These are phyloP conservation scores for Loxodonta africana DNA, from an alignment of 2,113 vertebrate species.

Conservation along the genomic window DNA sequence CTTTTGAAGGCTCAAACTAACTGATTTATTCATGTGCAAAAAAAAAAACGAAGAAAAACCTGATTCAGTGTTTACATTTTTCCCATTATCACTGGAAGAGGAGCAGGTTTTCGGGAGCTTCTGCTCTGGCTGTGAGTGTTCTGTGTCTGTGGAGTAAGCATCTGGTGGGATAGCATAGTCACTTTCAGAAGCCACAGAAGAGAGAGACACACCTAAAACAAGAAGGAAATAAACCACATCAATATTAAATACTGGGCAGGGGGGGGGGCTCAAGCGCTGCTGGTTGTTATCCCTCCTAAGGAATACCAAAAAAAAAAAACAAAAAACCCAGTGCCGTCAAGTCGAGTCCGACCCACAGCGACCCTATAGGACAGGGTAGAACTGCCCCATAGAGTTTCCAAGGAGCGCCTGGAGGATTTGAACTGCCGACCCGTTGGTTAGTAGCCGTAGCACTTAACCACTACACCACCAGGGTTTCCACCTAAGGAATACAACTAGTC, in stretches of 20 bases:
- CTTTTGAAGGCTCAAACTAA: constrained; percentile 34
- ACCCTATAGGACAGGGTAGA: too few relatives aligned
- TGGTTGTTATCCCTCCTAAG: neutral
- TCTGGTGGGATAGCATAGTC: constrained; percentile 99
- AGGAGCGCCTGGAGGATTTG: too few relatives aligned
- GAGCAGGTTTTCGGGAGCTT: constrained; percentile 96
- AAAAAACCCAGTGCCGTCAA: too few relatives aligned
- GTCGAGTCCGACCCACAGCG: too few relatives aligned
- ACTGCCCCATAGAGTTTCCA: too few relatives aligned
- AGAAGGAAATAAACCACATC: constrained; percentile 52
- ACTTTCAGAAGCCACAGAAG: constrained; percentile 97
- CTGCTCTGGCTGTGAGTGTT: constrained; percentile 96
- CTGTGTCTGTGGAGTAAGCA: constrained; percentile 96
- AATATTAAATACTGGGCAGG: neutral
- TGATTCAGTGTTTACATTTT: constrained; percentile 90
- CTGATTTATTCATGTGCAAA: neutral
- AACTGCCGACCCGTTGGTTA: too few relatives aligned
- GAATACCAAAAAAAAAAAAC: neutral
- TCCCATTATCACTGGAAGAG: constrained; percentile 92
- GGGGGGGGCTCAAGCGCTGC: neutral
- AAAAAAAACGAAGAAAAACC: neutral
- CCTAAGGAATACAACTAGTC: neutral
- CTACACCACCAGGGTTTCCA: too few relatives aligned
- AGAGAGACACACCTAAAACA: constrained; percentile 94
- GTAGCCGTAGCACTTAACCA: too few relatives aligned